phyloP scores from a whole-genome alignment of 2,888 invertebrate species.

The Drosophila nr. perissopoda region DNA sequence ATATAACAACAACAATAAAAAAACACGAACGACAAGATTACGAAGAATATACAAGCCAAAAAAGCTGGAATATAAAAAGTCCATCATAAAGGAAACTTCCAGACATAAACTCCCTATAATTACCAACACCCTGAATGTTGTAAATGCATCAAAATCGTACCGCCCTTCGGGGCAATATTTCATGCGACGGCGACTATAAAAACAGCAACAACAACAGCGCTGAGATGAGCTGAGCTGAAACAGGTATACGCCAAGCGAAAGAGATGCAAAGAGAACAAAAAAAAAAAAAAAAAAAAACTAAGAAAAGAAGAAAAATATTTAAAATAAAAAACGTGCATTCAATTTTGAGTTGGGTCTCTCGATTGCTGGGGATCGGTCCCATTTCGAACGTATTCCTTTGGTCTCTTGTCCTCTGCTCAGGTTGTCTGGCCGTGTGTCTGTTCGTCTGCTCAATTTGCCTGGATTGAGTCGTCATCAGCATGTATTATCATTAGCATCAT shows the following conservation, averaged over 20 bases:
- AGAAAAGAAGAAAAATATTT: constrained; percentile 11
- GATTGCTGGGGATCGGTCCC: constrained; percentile 38
- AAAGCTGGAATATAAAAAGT: constrained; percentile 54
- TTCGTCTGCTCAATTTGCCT: constrained; percentile 38
- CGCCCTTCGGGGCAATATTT: constrained; percentile 83
- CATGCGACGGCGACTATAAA: constrained; percentile 51
- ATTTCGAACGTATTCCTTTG: constrained; percentile 22
- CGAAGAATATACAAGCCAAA: constrained; percentile 19
- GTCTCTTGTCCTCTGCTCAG: not conserved
- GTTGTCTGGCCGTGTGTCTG: constrained; percentile 4
- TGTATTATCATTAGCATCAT: constrained; percentile 32
- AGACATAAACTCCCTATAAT: constrained; percentile 85
- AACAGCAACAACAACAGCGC: constrained; percentile 5
- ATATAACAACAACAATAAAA: constrained; percentile 30
- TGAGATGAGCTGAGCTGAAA: constrained; percentile 9
- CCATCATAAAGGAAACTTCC: constrained; percentile 83
- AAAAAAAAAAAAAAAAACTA: not conserved
- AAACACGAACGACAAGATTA: constrained; percentile 34
- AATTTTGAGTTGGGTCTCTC: constrained; percentile 51
- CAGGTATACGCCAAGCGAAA: constrained; percentile 20
- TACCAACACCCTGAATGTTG: constrained; percentile 84
- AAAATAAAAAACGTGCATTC: constrained; percentile 50
- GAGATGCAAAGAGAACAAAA: constrained; percentile 4
- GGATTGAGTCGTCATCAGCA: constrained; percentile 64
- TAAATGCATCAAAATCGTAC: constrained; percentile 84